Base-by-base conservation (phyloP, 1,140 invertebrate species). In the Pseudomyrmex gracilis region DNA sequence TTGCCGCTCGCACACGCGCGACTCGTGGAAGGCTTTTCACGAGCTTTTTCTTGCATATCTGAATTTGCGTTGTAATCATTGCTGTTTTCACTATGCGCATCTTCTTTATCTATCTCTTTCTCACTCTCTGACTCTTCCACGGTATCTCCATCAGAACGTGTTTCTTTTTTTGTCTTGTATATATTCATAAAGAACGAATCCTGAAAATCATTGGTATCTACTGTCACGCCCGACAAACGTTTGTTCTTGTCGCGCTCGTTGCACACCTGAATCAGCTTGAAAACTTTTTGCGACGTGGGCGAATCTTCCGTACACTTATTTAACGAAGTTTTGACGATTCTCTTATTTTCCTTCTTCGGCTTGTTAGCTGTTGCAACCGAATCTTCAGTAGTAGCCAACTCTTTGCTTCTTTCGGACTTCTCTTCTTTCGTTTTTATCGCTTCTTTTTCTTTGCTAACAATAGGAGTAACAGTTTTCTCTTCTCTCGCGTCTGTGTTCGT, bases 111-210 rank as follows among this genome's bases (percentile, higher is more conserved):
- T 1, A 10, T 5, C 13, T 51, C 68, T 74, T 74, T 43, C 3
- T 10, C 73, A 24, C 43, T 24, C 74, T 71, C 45, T 2, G 55
- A 70, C 49, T 70, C 66, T 15, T 55, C 45, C 71, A 66, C 51
- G 13, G 22, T 47, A 34, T 66, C 22, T 57, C 24, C n/a, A 7
- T 82, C 43, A 63, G 2, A 9, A 13, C n/a, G 55, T 68, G 53
- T 12, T 12, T 61, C 73, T 13, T 57, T 74, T 22, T 3, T 34
- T 45, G 89, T 66, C 76, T 93, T 92, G 7, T 91, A 83, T 84
- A 92, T 88, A 90, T 93, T 93, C 84, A 91, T 91, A 78, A 93
- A 92, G 63, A 93, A 93, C 8, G 92, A 93, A 66, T 90, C 85
- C 57, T 93, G 92, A 15, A 90, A 88, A 61, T 91, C 88, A 12